Conservation (phyloP, 2,113 vertebrate genomes). For the Takifugu flavidus region DNA sequence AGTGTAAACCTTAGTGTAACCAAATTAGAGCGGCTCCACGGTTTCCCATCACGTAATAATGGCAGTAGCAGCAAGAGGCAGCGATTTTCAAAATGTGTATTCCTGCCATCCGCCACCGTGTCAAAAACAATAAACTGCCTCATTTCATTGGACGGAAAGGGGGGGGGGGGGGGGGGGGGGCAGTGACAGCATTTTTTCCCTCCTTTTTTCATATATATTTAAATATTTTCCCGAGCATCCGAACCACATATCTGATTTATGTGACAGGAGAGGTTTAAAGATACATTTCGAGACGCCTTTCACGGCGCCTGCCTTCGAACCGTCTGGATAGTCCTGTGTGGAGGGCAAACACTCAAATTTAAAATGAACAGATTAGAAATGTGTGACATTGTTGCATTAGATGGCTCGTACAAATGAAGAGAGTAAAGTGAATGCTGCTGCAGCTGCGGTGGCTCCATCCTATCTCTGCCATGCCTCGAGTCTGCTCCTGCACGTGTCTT, state of each 20-base stretch:
- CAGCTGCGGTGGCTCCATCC: slow-evolving; percentile 14
- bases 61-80: slow-evolving; percentile 47
- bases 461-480: slow-evolving; percentile 39
- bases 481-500: slow-evolving; percentile 38
- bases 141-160: slow-evolving; percentile 57
- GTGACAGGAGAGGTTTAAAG: slow-evolving; percentile 33
- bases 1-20: slow-evolving; percentile 80
- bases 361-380: neutral
- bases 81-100: slow-evolving; percentile 58
- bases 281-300: slow-evolving; percentile 33
- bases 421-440: neutral
- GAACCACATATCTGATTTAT: slow-evolving; percentile 48
- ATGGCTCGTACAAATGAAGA: neutral
- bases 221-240: slow-evolving; percentile 22
- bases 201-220: slow-evolving; percentile 28
- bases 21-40: slow-evolving; percentile 69
- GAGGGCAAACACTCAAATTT: neutral
- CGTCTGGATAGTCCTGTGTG: neutral
- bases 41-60: slow-evolving; percentile 79
- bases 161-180: neutral
- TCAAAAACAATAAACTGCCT: slow-evolving; percentile 72
- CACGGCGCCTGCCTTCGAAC: neutral
- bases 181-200: neutral
- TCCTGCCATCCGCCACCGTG: slow-evolving; percentile 55
- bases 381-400: slow-evolving; percentile 2